Conservation (phyloP, 2,888 invertebrate genomes). For the Eurois occulta region DNA sequence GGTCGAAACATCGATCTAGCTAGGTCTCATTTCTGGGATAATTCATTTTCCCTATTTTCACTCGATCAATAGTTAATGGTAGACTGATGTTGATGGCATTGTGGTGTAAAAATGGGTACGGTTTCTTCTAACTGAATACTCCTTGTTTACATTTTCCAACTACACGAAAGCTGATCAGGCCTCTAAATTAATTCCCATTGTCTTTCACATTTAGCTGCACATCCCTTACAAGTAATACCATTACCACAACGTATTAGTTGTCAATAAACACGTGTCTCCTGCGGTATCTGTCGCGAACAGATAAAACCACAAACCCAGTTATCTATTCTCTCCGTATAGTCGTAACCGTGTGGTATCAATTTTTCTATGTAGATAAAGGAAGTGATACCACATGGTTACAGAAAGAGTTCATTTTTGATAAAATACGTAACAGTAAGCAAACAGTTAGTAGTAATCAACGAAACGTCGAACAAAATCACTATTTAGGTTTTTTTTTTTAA, state of each 20-base stretch:
- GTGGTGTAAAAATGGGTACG: not conserved
- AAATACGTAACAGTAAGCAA: too few relatives aligned
- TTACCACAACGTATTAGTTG: slow-evolving; percentile 43
- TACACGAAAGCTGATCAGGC: not conserved
- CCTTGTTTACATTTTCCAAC: not conserved
- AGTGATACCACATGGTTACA: too few relatives aligned
- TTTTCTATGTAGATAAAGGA: not conserved
- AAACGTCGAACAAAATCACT: too few relatives aligned
- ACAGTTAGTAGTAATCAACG: too few relatives aligned
- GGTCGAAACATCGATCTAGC: too few relatives aligned
- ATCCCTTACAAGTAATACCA: slow-evolving; percentile 7
- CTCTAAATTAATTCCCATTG: not conserved
- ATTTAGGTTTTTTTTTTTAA: too few relatives aligned
- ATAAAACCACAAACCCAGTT: slow-evolving; percentile 52
- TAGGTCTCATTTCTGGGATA: too few relatives aligned
- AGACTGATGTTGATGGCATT: not conserved
- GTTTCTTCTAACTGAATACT: not conserved
- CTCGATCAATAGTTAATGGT: not conserved
- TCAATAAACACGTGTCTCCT: slow-evolving; percentile 52
- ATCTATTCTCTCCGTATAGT: slow-evolving; percentile 1
- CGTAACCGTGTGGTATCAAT: slow-evolving; percentile 4
- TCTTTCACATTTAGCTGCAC: not conserved
- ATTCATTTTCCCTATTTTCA: too few relatives aligned
- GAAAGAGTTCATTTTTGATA: too few relatives aligned
- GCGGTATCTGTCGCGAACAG: slow-evolving; percentile 58